These are phyloP conservation scores for Kryphioiulus occultus DNA, from an alignment of 2,888 invertebrate species.

Conservation along the genomic window DNA sequence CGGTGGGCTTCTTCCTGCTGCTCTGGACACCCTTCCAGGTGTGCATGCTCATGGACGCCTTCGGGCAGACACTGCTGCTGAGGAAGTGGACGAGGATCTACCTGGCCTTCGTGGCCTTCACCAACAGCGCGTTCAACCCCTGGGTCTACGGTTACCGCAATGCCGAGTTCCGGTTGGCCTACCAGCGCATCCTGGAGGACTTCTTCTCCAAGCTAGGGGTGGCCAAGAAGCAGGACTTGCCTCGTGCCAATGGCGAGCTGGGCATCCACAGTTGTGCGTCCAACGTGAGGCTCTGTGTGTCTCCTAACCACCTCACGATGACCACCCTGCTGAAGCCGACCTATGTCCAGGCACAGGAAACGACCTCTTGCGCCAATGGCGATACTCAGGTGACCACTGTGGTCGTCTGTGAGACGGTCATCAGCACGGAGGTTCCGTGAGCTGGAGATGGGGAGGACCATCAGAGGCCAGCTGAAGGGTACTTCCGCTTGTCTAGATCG, in stretches of 20 bases:
- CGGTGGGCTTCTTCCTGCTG: constrained; percentile 70
- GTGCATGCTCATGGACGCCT: constrained; percentile 58
- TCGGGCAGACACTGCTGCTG: constrained; percentile 63
- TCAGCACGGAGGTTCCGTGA: neutral
- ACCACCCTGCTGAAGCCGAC: constrained; percentile 46
- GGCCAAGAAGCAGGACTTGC: neutral
- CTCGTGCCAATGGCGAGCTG: constrained; percentile 1
- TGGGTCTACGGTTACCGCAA: constrained; percentile 74
- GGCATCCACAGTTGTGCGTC: constrained; percentile 46
- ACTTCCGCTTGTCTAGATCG: neutral
- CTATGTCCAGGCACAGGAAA: neutral
- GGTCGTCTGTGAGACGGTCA: constrained; percentile 47
- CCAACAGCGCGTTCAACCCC: constrained; percentile 70
- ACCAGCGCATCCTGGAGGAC: constrained; percentile 68
- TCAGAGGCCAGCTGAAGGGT: neutral
- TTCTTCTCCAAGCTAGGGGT: constrained; percentile 57
- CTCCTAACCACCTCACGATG: constrained; percentile 51
- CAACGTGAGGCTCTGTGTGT: constrained; percentile 47
- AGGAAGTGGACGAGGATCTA: constrained; percentile 67
- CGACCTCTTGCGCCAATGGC: constrained; percentile 19
- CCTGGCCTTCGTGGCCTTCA: constrained; percentile 69
- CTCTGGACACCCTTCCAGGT: constrained; percentile 73
- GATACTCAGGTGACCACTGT: constrained; percentile 43
- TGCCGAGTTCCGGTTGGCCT: constrained; percentile 69
- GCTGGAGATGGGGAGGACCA: neutral